These are phyloP conservation scores for Pararge aegeria DNA, from an alignment of 1,140 invertebrate species.

Conservation along the genomic window DNA sequence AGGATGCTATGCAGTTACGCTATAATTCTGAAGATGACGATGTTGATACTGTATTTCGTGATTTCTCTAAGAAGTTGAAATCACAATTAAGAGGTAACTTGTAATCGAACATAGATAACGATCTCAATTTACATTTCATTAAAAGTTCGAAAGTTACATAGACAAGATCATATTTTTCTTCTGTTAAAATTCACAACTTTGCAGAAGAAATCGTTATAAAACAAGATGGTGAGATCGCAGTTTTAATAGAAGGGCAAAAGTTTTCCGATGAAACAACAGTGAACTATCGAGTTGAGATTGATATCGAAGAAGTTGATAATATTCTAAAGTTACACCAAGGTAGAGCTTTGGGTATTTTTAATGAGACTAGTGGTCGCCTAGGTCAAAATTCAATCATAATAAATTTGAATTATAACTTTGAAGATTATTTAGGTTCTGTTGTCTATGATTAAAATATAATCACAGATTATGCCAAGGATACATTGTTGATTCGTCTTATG, in stretches of 20 bases:
- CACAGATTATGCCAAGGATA: no score
- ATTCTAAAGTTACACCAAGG: background rate
- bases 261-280: constrained; percentile 1
- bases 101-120: background rate
- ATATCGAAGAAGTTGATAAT: background rate
- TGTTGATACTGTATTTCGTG: no score
- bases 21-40: no score
- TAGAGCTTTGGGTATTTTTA: background rate
- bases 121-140: constrained; percentile 10
- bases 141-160: background rate
- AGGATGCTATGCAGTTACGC: no score
- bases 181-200: constrained; percentile 12
- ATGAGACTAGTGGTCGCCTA: no score
- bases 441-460: no score
- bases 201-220: constrained; percentile 18
- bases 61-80: background rate
- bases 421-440: no score
- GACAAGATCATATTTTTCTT: constrained; percentile 4
- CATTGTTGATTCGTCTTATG: no score
- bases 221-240: constrained; percentile 1
- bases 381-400: no score
- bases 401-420: no score
- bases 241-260: constrained; percentile 9
- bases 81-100: no score
- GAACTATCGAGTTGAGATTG: background rate